Percentiles rank a stretch among this genome's conserved stretches.
These are phyloP conservation scores for Geococcyx californianus DNA, from an alignment of 2,113 vertebrate species.

Conservation along the genomic window DNA sequence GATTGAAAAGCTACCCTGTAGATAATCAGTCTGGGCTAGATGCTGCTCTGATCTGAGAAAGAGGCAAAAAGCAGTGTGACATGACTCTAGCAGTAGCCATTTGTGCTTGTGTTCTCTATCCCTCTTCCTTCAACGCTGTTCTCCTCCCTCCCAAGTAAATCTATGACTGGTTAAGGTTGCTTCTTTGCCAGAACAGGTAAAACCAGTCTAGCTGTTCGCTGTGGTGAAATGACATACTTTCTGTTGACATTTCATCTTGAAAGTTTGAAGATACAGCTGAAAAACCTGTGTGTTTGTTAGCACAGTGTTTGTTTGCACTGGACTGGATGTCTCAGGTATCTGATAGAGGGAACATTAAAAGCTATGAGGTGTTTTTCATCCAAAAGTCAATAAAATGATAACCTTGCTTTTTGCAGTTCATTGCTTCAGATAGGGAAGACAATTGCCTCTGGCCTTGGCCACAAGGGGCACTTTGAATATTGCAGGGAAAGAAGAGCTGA, in stretches of 20 bases:
- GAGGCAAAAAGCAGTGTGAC: background rate
- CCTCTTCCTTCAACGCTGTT: background rate
- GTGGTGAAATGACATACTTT: constrained; percentile 19
- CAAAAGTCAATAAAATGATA: background rate
- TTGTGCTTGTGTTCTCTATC: background rate
- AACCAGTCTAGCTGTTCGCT: constrained; percentile 15
- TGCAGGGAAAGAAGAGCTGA: background rate
- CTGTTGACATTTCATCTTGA: background rate
- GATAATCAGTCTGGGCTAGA: background rate
- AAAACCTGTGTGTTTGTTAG: background rate
- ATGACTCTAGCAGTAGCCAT: background rate
- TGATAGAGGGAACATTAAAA: background rate
- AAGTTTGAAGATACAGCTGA: background rate
- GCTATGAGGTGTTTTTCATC: background rate
- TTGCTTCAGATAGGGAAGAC: background rate
- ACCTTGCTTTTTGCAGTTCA: background rate
- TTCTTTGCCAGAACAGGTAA: constrained; percentile 28
- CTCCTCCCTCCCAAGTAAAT: background rate
- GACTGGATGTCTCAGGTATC: background rate
- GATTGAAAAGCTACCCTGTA: background rate
- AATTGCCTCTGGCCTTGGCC: background rate
- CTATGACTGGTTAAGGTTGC: background rate
- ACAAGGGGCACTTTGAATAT: background rate
- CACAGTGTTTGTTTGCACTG: background rate
- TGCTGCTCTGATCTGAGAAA: background rate